phyloP scores from a whole-genome alignment of 2,797 vertebrate genomes.

The Acipenser oxyrinchus region DNA sequence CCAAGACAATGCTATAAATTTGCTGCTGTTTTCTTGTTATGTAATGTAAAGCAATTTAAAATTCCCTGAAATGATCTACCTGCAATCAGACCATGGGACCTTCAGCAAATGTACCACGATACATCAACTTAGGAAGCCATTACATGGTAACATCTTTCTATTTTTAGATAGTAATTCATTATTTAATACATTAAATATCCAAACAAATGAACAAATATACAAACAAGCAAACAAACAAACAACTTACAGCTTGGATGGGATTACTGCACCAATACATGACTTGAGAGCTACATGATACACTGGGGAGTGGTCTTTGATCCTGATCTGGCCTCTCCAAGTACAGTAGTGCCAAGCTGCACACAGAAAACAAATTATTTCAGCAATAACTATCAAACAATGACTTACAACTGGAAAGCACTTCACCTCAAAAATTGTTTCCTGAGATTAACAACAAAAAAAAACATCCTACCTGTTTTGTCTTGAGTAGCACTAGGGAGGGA shows the following conservation, averaged over 20 bases:
- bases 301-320: slow-evolving; percentile 32
- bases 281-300: slow-evolving; percentile 45
- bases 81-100: no score
- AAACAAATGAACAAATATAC: neutral
- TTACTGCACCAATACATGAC: slow-evolving; percentile 35
- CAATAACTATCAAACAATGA: neutral
- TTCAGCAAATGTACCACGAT: no score
- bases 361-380: neutral
- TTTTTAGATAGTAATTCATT: neutral
- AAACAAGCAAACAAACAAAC: neutral
- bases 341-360: slow-evolving; percentile 47
- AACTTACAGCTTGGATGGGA: slow-evolving; percentile 57
- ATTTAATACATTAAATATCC: neutral
- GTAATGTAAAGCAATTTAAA: no score
- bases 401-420: no score
- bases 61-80: no score
- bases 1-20: no score
- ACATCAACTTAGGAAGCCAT: no score
- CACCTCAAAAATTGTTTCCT: no score
- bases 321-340: slow-evolving; percentile 57
- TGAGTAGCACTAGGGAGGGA: slow-evolving; percentile 1
- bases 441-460: neutral
- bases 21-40: no score
- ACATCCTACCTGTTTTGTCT: slow-evolving; percentile 1
- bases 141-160: no score